Evolutionary conservation across 1,140 invertebrate species (phyloP), one percentile per base, ranked within the genome.

Genomic region (Choristoneura fumiferana): DNA sequence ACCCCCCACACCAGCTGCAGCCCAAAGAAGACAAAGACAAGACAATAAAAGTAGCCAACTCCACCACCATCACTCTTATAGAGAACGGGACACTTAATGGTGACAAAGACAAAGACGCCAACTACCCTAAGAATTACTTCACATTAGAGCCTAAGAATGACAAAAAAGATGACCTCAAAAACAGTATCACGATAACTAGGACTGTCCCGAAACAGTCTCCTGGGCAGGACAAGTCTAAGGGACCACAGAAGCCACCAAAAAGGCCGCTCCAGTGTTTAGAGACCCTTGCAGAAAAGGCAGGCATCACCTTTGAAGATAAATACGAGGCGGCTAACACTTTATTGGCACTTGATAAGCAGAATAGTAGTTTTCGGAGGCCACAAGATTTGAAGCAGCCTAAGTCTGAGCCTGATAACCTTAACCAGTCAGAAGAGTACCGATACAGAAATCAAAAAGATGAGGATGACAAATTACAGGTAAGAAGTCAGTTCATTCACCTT

Each of bases 281-380:
- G 67, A 93, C 92, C 6, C 84, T 93, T 35, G 92, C 92, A 8
- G 92, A 93, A 65, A 93, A 93, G 64, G 92, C 92, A 49, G 92
- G 92, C 1, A 93, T 93, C 8, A 93, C 92, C 18, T 92, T 92
- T 66, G 92, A 93, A 69, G 92, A 93, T 76, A 93, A 93, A 78
- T 93, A 93, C 83, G 92, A 93, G 80, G 91, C 91, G 59, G 92
- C 92, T 12, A 91, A 91, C 65, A 91, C 91, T 29, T 65, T 92
- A 58, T 64, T 92, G 58, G 91, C 91, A 63, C 74, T 92, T 63
- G 91, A 92, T 62, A 89, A 91, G 62, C 84, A 87, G 54, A 89
- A 86, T 52, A 82, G 65, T 52, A 69, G 67, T n/a, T 83, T 81
- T 52, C 65, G 83, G 4, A 71, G 84, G 62, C 75, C 60, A 8